Evolutionary conservation across 2,113 vertebrate species (phyloP).

Genomic region (Megaptera novaeangliae): DNA sequence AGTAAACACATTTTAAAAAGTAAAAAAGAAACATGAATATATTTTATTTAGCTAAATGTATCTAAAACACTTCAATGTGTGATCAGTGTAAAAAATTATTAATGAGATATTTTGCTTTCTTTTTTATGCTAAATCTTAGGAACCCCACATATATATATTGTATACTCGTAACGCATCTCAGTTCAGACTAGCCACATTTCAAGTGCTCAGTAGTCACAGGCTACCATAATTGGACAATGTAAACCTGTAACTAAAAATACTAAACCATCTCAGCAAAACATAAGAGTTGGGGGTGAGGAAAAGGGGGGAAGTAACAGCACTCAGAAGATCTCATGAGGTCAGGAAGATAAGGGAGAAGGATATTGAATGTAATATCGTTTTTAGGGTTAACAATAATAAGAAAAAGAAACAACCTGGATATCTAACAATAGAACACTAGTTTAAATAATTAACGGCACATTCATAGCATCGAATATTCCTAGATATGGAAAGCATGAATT

Average conservation of each 20-base stretch:
- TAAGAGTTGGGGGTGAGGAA: neutral
- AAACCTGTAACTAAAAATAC: neutral
- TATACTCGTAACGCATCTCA: neutral
- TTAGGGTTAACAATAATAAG: neutral
- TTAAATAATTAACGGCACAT: neutral
- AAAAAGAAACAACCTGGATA: neutral
- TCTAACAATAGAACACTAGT: neutral
- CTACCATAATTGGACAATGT: neutral
- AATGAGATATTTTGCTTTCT: neutral
- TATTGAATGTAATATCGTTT: neutral
- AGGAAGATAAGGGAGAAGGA: neutral
- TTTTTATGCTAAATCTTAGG: neutral
- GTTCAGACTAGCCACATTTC: neutral
- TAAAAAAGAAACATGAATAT: neutral
- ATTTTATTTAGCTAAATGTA: neutral
- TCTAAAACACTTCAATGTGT: neutral
- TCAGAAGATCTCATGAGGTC: neutral
- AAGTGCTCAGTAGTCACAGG: neutral
- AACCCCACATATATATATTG: neutral
- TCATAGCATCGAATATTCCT: neutral
- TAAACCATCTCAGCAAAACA: neutral
- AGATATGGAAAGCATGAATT: neutral
- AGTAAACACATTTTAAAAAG: neutral
- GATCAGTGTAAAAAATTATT: neutral
- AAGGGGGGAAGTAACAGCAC: neutral